Percentiles rank a stretch among this genome's conserved stretches.
Conservation (phyloP, 1,140 invertebrate species). For the Melitaea cinxia region DNA sequence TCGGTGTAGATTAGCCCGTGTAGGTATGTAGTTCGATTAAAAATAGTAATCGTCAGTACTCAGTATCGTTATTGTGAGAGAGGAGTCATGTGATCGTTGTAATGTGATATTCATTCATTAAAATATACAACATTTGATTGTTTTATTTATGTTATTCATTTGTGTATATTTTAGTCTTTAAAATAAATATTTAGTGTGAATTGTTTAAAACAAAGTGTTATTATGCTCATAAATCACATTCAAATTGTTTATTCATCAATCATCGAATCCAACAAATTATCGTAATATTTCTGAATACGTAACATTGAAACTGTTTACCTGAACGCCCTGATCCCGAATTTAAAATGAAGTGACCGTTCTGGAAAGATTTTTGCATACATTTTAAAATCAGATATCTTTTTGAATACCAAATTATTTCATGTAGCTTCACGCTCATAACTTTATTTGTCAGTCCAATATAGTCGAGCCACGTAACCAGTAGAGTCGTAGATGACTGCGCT, state of each 20-base stretch:
- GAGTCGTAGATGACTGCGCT: slow-evolving; percentile 20
- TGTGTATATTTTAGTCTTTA: background rate
- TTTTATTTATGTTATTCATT: background rate
- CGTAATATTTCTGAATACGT: background rate
- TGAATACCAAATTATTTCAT: slow-evolving; percentile 21
- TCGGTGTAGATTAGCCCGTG: too few relatives aligned
- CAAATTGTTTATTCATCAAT: too few relatives aligned
- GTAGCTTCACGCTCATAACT: background rate
- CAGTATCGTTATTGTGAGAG: background rate
- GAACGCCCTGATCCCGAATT: background rate
- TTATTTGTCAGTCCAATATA: slow-evolving; percentile 26
- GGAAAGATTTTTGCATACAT: slow-evolving; percentile 12
- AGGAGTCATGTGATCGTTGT: background rate
- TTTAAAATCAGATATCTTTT: slow-evolving; percentile 19
- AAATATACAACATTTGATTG: background rate
- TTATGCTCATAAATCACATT: too few relatives aligned
- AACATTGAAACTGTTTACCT: background rate
- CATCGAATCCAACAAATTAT: too few relatives aligned
- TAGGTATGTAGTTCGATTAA: too few relatives aligned
- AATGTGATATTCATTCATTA: background rate
- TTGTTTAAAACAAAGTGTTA: too few relatives aligned
- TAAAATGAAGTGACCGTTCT: slow-evolving; percentile 8
- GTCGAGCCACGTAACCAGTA: slow-evolving; percentile 48
- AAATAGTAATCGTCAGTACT: background rate
- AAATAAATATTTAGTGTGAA: too few relatives aligned